Percentiles rank a stretch among this genome's conserved stretches.
Evolutionary conservation across 2,888 invertebrate genomes (phyloP).

Genomic region (Lasioglossum oenotherae): DNA sequence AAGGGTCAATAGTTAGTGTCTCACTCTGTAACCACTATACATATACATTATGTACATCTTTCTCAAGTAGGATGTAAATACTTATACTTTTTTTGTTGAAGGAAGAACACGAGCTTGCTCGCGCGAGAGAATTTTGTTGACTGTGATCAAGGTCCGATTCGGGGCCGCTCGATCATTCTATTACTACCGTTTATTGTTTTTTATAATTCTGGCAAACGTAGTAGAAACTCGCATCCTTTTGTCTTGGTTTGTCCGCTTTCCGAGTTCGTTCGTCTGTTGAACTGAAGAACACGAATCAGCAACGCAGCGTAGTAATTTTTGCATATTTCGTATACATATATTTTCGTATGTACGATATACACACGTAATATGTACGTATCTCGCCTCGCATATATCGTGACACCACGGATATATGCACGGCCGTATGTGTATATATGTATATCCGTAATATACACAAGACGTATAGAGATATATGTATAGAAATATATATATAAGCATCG

Average conservation of each 20-base stretch:
- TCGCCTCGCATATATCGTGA: neutral
- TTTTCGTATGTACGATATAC: neutral
- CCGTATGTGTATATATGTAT: neutral
- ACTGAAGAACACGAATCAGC: slow-evolving; percentile 34
- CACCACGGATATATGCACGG: neutral
- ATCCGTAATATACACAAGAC: neutral
- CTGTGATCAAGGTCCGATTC: neutral
- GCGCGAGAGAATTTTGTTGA: slow-evolving; percentile 22
- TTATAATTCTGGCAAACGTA: slow-evolving; percentile 20
- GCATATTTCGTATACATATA: slow-evolving; percentile 47
- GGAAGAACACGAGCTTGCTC: slow-evolving; percentile 24
- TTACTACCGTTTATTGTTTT: slow-evolving; percentile 18
- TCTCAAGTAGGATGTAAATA: slow-evolving; percentile 36
- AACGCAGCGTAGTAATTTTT: slow-evolving; percentile 50
- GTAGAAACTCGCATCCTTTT: slow-evolving; percentile 43
- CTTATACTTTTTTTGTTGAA: slow-evolving; percentile 5
- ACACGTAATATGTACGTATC: neutral
- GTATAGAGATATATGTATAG: neutral
- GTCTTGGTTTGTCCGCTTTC: slow-evolving; percentile 47
- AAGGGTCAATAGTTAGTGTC: slow-evolving; percentile 29
- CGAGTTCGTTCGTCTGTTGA: slow-evolving; percentile 32
- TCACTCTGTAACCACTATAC: slow-evolving; percentile 20
- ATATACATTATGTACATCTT: slow-evolving; percentile 13
- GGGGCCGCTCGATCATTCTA: neutral
- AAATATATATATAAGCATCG: slow-evolving; percentile 45